Conservation (phyloP, 2,113 vertebrate species). For the Pongo pygmaeus region DNA sequence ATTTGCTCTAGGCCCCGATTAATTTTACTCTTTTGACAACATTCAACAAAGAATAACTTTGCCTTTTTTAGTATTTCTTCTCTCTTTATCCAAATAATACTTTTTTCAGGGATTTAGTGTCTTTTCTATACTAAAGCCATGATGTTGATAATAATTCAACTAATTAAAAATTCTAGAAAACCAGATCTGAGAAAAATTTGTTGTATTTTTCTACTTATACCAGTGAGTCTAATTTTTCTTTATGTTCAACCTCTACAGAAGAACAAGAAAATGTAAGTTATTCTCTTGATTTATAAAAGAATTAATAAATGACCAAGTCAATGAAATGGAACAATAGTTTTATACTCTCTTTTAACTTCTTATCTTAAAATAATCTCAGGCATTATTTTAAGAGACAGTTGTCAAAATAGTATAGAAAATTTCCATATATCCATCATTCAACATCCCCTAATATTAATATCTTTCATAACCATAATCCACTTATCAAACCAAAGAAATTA, state of each 20-base stretch:
- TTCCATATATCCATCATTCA: not conserved
- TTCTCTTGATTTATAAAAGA: not conserved
- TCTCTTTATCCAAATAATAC: not conserved
- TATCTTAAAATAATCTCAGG: not conserved
- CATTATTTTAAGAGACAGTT: not conserved
- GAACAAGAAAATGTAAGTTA: not conserved
- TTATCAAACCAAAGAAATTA: not conserved
- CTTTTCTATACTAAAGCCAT: not conserved
- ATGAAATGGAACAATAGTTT: not conserved
- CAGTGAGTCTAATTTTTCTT: not conserved
- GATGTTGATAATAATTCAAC: not conserved
- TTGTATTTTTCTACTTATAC: not conserved
- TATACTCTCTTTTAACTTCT: not conserved
- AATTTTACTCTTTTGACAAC: not conserved
- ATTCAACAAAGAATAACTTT: not conserved
- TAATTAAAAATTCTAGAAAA: not conserved
- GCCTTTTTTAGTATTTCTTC: not conserved
- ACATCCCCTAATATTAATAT: not conserved
- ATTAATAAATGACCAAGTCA: not conserved
- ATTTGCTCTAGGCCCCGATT: not conserved
- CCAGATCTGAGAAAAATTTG: not conserved
- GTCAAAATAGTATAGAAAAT: not conserved
- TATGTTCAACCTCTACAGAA: not conserved
- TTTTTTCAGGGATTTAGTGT: not conserved
- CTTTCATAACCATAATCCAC: not conserved